Evolutionary conservation across 2,888 invertebrate genomes (phyloP), one percentile per base, ranked within the genome.

Genomic region (Drymonia ruficornis): DNA sequence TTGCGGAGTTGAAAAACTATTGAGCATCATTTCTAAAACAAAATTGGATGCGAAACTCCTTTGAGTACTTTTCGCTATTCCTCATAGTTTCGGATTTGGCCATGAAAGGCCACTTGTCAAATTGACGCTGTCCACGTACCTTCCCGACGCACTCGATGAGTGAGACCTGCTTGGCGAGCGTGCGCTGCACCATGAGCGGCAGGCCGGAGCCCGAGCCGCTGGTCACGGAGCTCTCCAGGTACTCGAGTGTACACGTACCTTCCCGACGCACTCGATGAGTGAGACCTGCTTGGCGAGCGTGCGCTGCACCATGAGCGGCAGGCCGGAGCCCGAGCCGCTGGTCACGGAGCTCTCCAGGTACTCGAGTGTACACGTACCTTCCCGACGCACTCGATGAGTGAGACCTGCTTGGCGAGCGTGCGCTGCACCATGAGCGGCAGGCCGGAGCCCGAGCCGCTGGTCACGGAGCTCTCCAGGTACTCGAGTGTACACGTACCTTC

Each of bases 141-240:
- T 23, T 23, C 23, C 23, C 23, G 3, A 98, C 96, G 70, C 97
- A 96, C 72, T 97, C 97, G 0, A 95, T 93, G 31, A 98, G 93
- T 0, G 96, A 95, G 49, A 98, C 97, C 86, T 98, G 98, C 81
- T 97, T 97, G 38, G 98, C 97, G 40, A 98, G 90, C 0, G 98
- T 98, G 56, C 98, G 93, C 84, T 98, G 98, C 71, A 98, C 97
- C 70, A 98, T 93, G 54, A 98, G 91, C 1, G 98, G 98, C 67
- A 98, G 91, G 3, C 99, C 99, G 29, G 23, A 23, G 23, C 23
- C 23, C 23, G 23, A 23, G 23, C 23, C 23, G 23, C 23, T 97
- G n/a, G 98, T 98, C 69, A 97, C 94, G 1, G 97, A 97, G 72
- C 23, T 23, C 23, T 5, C 23, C 23, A 23, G 23, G 23, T 23